Percentiles rank a stretch among this genome's conserved stretches.
These are phyloP conservation scores for Oceanodroma leucorhoa DNA, from an alignment of 2,797 vertebrate species.

Conservation along the genomic window DNA sequence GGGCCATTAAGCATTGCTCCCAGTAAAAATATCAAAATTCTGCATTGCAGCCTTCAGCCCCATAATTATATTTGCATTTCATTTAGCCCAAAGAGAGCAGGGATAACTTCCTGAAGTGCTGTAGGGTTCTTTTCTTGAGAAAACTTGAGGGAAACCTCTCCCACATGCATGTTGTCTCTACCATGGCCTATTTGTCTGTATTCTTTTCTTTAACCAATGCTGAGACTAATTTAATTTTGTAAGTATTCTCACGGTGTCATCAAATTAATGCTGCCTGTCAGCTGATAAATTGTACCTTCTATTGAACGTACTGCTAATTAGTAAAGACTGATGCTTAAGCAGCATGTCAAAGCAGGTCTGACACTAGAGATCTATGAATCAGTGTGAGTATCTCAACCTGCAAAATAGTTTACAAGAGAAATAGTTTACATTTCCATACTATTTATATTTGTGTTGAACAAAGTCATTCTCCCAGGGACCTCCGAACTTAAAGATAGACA, in stretches of 20 bases:
- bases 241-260: background rate
- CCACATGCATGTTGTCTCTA: background rate
- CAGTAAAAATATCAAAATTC: slow-evolving; percentile 20
- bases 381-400: background rate
- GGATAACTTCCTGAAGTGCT: background rate
- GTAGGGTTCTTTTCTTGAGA: background rate
- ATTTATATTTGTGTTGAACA: background rate
- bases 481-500: background rate
- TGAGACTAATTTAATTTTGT: background rate
- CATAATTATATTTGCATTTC: slow-evolving; percentile 15
- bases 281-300: background rate
- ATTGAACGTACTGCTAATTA: background rate
- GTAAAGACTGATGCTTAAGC: background rate
- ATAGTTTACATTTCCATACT: background rate
- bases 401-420: background rate
- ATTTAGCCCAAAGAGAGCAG: background rate
- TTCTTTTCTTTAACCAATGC: background rate
- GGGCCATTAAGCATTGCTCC: background rate
- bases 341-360: background rate
- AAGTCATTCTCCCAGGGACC: background rate
- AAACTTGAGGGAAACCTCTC: background rate
- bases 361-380: background rate
- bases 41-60: background rate
- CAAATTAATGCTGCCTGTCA: background rate
- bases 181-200: background rate